A percentile compares a stretch with the other conserved stretches of the same genome.
Evolutionary conservation across 2,113 vertebrate genomes (phyloP).

Genomic region (Crocuta crocuta): DNA sequence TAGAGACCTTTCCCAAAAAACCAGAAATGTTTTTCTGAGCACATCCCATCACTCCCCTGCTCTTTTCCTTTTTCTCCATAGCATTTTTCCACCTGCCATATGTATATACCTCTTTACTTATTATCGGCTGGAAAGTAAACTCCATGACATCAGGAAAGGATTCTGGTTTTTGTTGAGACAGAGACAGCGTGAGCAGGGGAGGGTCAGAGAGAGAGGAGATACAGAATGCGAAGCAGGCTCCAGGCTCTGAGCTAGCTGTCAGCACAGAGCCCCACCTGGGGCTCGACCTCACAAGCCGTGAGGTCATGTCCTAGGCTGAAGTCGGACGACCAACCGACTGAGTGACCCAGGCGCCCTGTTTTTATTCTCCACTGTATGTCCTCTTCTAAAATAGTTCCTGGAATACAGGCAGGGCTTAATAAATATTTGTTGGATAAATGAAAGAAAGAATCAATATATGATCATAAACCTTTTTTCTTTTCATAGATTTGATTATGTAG

Average conservation of each 20-base stretch:
- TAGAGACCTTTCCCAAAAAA: background rate
- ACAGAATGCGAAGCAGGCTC: too few species aligned
- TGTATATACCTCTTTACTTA: background rate
- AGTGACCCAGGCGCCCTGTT: background rate
- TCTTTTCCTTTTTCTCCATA: background rate
- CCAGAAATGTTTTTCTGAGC: background rate
- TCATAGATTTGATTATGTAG: background rate
- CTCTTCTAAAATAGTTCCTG: background rate
- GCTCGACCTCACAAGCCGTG: too few species aligned
- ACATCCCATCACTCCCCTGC: background rate
- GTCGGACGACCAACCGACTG: too few species aligned
- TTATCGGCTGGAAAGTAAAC: background rate
- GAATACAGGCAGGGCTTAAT: background rate
- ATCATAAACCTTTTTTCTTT: background rate
- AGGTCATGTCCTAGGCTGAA: too few species aligned
- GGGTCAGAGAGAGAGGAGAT: too few species aligned
- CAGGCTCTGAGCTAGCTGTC: too few species aligned
- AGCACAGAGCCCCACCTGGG: too few species aligned
- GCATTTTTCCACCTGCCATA: background rate
- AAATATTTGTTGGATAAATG: background rate
- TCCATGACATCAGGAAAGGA: background rate
- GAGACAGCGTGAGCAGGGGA: too few species aligned
- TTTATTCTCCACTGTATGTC: background rate
- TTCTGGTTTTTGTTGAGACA: background rate
- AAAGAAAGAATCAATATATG: background rate